These are phyloP conservation scores for Chloropsis hardwickii DNA, from an alignment of 2,113 vertebrate species.

Conservation along the genomic window DNA sequence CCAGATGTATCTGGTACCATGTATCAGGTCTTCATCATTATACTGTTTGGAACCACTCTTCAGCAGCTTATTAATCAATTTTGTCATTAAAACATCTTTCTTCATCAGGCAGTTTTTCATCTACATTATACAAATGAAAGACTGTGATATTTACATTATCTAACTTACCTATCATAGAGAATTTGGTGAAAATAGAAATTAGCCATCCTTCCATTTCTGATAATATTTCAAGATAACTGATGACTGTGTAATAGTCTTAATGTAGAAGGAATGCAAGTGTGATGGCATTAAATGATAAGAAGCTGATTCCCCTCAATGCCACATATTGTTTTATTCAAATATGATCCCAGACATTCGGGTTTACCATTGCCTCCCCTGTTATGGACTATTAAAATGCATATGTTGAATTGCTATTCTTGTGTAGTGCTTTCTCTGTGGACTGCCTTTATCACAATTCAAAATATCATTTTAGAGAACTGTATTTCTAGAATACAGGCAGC, in stretches of 20 bases:
- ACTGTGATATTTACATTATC: neutral
- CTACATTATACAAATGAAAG: neutral
- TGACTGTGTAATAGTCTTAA: neutral
- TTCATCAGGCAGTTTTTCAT: neutral
- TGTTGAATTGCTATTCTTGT: neutral
- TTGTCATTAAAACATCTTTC: neutral
- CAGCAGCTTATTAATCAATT: neutral
- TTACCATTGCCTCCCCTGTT: neutral
- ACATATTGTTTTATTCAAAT: slow-evolving; percentile 8
- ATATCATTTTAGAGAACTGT: neutral
- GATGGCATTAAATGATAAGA: neutral
- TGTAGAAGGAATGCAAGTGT: neutral
- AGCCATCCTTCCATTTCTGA: neutral
- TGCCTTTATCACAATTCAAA: neutral
- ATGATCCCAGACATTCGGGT: neutral
- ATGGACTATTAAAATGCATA: neutral
- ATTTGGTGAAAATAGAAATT: neutral
- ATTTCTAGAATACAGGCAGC: neutral
- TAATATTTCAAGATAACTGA: neutral
- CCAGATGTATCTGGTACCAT: neutral
- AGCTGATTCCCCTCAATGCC: neutral
- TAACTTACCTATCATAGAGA: neutral
- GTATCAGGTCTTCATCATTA: neutral
- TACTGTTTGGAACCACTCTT: neutral
- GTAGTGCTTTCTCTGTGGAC: neutral